Evolutionary conservation across 2,888 invertebrate genomes (phyloP), one percentile per base, ranked within the genome.

Genomic region (Dioctria linearis): DNA sequence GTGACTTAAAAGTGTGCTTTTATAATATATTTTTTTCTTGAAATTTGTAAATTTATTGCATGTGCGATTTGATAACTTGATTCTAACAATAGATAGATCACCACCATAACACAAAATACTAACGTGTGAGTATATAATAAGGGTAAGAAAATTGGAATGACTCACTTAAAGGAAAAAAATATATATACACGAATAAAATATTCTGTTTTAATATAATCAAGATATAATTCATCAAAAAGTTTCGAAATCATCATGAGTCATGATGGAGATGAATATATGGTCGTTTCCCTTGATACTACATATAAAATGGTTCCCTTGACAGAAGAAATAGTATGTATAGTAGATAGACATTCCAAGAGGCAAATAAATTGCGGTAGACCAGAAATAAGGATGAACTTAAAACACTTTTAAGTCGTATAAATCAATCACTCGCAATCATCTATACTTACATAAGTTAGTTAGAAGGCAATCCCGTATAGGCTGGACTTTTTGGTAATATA

Each of bases 311-410:
- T 25, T 71, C 71, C 54, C 54, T 8, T 5, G 9, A 25, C 13
- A 5, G 13, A 59, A 1, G 59, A 11, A 59, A 9, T 46, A 9
- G 1, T 46, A 6, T 46, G 25, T 51, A 51, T 11, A 51, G 51
- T 11, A 51, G 51, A 51, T 6, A 11, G 43, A 67, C 46, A 67
- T 78, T 54, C 66, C 39, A 54, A 51, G 78, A 57, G 69, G 9
- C 79, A 67, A 69, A 79, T 63, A 79, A 79, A 69, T 79, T 79
- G 69, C 69, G 79, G 79, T 51, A 79, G 67, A 79, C 79, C 79
- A 79, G 54, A 67, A 79, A 79, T 79, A 69, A 79, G 42, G 79
- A 46, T 69, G 69, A 79, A 46, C 69, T 79, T 69, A 5, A 79
- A 79, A 79, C 69, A 54, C 57, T 79, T 49, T 25, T 49, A 67